A percentile compares a stretch with the other conserved stretches of the same genome.
These are phyloP conservation scores for Gnathonemus echidnorhynchus DNA, from an alignment of 2,113 vertebrate species.

Conservation along the genomic window DNA sequence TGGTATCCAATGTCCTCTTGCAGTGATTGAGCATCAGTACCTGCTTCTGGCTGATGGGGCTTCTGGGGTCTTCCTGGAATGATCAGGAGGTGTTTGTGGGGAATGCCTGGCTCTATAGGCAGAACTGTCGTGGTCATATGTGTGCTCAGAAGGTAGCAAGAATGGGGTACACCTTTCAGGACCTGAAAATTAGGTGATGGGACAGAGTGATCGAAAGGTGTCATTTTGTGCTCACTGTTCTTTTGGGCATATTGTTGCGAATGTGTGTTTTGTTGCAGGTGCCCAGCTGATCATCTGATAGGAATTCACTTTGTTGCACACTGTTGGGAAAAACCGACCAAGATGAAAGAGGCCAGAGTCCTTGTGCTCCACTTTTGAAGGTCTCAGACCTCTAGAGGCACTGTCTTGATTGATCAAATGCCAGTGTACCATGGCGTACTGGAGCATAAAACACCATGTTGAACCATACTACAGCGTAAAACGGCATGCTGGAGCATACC, in stretches of 20 bases:
- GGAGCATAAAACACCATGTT: not conserved
- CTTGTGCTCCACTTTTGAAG: not conserved
- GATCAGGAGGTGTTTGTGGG: conserved; percentile 17
- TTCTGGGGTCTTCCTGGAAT: not conserved
- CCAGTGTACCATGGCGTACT: not conserved
- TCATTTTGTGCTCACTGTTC: conserved; percentile 13
- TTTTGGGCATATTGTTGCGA: not conserved
- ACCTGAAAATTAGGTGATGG: conserved; percentile 31
- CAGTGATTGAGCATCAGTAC: not conserved
- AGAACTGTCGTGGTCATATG: conserved; percentile 25
- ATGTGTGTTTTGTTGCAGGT: not conserved
- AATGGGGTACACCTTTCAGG: conserved; percentile 17
- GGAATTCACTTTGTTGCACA: not conserved
- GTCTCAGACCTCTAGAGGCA: not conserved
- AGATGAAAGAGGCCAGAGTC: not conserved
- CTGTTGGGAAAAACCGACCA: not conserved
- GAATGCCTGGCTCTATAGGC: conserved; percentile 9
- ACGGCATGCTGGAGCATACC: not conserved
- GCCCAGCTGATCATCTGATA: not conserved
- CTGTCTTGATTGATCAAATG: not conserved
- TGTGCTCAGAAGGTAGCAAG: not conserved
- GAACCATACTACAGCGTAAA: not conserved
- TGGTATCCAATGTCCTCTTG: not conserved
- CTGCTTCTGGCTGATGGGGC: not conserved
- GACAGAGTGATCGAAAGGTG: conserved; percentile 38